Evolutionary conservation across 1,140 invertebrate genomes (phyloP).

Genomic region (Adoxophyes honmai): DNA sequence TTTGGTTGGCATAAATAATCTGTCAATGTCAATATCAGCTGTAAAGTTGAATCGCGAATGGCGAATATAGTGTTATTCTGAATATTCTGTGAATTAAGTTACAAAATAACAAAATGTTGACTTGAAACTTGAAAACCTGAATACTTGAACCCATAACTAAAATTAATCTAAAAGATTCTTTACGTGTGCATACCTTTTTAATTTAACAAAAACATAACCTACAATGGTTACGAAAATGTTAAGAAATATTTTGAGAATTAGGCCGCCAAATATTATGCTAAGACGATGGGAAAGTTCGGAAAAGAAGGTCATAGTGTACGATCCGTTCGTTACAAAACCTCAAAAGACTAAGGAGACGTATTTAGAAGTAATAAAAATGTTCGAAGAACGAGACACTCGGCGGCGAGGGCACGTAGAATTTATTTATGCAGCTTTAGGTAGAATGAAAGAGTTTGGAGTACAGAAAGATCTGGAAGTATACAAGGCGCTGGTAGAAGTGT

Average conservation of each 20-base stretch:
- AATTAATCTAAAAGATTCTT: no score
- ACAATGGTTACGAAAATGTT: constrained; percentile 53
- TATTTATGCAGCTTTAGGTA: constrained; percentile 90
- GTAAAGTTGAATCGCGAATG: no score
- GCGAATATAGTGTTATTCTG: no score
- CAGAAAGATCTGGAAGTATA: constrained; percentile 95
- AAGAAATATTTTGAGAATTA: constrained; percentile 41
- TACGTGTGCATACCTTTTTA: no score
- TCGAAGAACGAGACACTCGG: constrained; percentile 79
- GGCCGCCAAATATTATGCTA: constrained; percentile 32
- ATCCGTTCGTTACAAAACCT: constrained; percentile 77
- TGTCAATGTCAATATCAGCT: no score
- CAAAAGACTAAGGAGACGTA: constrained; percentile 86
- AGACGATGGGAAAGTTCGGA: constrained; percentile 55
- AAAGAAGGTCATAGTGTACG: constrained; percentile 56
- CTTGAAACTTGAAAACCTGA: no score
- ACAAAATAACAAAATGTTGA: no score
- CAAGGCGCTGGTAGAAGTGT: constrained; percentile 92
- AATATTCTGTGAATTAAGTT: no score
- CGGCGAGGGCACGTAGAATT: constrained; percentile 94
- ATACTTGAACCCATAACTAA: no score
- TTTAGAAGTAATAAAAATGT: constrained; percentile 85
- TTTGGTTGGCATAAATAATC: no score
- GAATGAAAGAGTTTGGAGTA: constrained; percentile 94
- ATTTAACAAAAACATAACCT: constrained; percentile 22